phyloP scores from a whole-genome alignment of 2,797 vertebrate species.

The Acipenser transmontanus region DNA sequence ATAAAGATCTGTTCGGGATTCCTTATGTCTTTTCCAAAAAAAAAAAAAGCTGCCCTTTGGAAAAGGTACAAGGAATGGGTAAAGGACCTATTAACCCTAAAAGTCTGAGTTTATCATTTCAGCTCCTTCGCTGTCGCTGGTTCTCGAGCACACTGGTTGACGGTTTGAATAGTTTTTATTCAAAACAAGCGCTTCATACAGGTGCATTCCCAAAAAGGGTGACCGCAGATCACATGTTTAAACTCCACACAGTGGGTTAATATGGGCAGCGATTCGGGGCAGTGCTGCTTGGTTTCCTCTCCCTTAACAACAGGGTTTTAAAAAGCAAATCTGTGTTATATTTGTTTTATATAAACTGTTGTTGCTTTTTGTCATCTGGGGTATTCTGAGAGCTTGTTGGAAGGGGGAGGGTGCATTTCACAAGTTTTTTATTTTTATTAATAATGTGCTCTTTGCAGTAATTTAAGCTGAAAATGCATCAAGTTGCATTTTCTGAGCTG shows the following conservation, averaged over 20 bases:
- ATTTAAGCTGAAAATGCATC: no score
- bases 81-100: slow-evolving; percentile 26
- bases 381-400: no score
- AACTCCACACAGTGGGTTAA: slow-evolving; percentile 37
- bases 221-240: not conserved
- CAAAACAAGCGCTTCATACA: not conserved
- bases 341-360: no score
- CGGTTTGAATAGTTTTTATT: not conserved
- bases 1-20: slow-evolving; percentile 12
- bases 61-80: slow-evolving; percentile 23
- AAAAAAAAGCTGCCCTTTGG: slow-evolving; percentile 12
- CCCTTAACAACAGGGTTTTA: no score
- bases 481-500: no score
- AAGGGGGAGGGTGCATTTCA: no score
- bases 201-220: not conserved
- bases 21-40: slow-evolving; percentile 19
- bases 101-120: slow-evolving; percentile 23
- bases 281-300: no score
- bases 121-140: slow-evolving; percentile 14
- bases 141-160: slow-evolving; percentile 43
- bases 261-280: no score
- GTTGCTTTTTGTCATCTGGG: no score
- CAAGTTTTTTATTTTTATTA: no score
- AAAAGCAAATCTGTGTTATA: no score
- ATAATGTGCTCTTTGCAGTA: no score